These are phyloP conservation scores for Pygoscelis antarcticus DNA, from an alignment of 2,113 vertebrate genomes.

Conservation along the genomic window DNA sequence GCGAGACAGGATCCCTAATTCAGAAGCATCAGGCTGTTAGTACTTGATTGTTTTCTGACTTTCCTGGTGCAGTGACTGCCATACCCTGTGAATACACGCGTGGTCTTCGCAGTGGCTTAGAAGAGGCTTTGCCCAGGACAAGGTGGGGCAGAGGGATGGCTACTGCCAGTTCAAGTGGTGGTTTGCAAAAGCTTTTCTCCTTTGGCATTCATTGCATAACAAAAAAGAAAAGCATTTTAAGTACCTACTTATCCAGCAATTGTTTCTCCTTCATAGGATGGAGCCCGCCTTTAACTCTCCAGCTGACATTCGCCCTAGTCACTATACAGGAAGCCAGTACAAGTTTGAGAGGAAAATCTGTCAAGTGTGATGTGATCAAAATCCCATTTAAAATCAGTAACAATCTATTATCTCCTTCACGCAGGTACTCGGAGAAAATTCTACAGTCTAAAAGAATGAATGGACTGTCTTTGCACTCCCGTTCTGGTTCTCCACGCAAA, in stretches of 20 bases:
- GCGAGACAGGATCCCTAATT: neutral
- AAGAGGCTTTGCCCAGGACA: neutral
- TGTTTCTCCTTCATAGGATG: neutral
- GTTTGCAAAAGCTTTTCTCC: neutral
- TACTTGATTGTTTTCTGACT: neutral
- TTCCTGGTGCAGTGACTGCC: neutral
- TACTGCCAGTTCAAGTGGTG: neutral
- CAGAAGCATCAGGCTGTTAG: neutral
- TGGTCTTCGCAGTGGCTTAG: neutral
- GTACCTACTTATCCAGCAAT: neutral
- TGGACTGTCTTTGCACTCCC: accelerated
- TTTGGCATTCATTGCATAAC: neutral
- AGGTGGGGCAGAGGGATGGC: neutral
- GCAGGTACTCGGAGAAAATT: neutral
- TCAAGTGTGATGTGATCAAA: neutral
- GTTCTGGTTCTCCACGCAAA: accelerated
- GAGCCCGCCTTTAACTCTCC: neutral
- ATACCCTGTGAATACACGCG: accelerated
- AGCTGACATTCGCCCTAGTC: neutral
- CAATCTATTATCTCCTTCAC: neutral
- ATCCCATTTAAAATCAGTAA: neutral
- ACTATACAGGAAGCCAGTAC: neutral
- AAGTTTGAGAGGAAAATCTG: neutral
- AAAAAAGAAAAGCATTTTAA: neutral
- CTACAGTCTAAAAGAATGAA: neutral